These are phyloP conservation scores for Troides aeacus DNA, from an alignment of 2,888 invertebrate genomes.

Conservation along the genomic window DNA sequence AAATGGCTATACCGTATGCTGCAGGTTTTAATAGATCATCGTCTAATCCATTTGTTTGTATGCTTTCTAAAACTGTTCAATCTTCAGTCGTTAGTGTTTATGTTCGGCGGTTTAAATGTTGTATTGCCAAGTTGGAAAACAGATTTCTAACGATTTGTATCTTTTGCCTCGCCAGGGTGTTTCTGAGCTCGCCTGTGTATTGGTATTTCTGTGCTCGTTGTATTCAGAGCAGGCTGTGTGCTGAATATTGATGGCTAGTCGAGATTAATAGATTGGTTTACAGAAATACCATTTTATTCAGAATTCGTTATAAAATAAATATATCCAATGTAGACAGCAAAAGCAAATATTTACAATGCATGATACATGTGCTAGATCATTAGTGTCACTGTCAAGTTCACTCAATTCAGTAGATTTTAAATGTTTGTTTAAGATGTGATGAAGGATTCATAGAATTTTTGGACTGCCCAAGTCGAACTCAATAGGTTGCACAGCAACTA, in stretches of 20 bases:
- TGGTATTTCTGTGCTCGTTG: conserved; percentile 19
- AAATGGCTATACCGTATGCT: conserved; percentile 8
- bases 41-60: too few relatives aligned
- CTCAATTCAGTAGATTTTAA: too few relatives aligned
- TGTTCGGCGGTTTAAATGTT: background rate
- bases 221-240: conserved; percentile 21
- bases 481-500: too few relatives aligned
- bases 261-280: conserved; percentile 20
- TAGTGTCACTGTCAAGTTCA: too few relatives aligned
- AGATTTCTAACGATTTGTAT: conserved; percentile 2
- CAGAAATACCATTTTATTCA: background rate
- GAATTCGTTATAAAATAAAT: too few relatives aligned
- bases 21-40: background rate
- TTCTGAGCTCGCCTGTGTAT: conserved; percentile 15
- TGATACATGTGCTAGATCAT: too few relatives aligned
- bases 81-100: background rate
- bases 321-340: too few relatives aligned
- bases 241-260: conserved; percentile 27
- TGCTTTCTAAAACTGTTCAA: background rate
- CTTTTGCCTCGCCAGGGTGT: conserved; percentile 1
- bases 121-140: too few relatives aligned
- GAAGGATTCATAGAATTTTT: too few relatives aligned
- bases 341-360: too few relatives aligned
- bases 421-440: too few relatives aligned
- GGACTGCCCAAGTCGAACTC: too few relatives aligned